Evolutionary conservation across 1,140 invertebrate species (phyloP), one percentile per base, ranked within the genome.

Genomic region (Drosophila kohkoa): DNA sequence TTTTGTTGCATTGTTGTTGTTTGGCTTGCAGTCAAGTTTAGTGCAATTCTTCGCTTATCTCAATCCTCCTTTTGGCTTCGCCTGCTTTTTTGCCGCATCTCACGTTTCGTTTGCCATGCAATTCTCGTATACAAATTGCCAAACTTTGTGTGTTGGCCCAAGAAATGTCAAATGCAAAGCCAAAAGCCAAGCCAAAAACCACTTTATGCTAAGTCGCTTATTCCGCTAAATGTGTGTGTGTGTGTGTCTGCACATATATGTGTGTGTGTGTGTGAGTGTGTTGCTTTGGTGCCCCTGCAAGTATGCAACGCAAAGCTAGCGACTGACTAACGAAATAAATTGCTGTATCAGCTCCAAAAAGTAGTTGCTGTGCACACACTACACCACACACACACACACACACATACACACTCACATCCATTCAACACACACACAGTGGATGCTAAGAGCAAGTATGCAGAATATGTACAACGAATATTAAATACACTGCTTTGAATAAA

Each of bases 261-360:
- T 57, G 43, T 49, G 10, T 13, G 60, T 58, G n/a, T 45, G 20
- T 32, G 35, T 46, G n/a, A n/a, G n/a, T n/a, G 28, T 67, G 15
- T 41, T 38, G 54, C 54, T 62, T 58, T 68, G 65, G 13, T 68
- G 51, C 35, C 28, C 43, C 38, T 64, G 72, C 30, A 70, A 70
- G 59, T 63, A 70, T 75, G 67, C 72, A 58, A 49, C 20, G 59
- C 66, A 70, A 70, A 70, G 66, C 72, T 7, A 71, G 57, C 60
- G 55, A 69, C 60, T 77, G 62, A 59, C 66, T 72, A 78, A 81
- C 78, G 75, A 70, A 88, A 83, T 66, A 83, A 81, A 75, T 80
- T 78, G 83, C 83, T 78, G 79, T 67, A 87, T 82, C 79, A 82
- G 77, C 83, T 75, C 46, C 49, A 70, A 73, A 77, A 74, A 79